These are phyloP conservation scores for Melanophora roralis DNA, from an alignment of 2,888 invertebrate species.

Conservation along the genomic window DNA sequence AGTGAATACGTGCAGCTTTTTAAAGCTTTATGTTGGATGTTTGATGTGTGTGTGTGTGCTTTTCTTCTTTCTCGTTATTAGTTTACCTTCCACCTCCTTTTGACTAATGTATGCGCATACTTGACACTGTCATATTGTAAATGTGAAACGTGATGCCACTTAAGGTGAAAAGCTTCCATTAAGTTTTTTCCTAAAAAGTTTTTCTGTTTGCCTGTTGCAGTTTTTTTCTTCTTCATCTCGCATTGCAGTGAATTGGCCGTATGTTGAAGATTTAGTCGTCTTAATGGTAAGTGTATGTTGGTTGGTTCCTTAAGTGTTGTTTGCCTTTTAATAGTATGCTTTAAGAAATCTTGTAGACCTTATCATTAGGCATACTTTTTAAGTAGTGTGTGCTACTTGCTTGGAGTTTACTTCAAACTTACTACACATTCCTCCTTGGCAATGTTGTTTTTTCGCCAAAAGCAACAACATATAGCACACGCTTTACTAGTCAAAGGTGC, in stretches of 20 bases:
- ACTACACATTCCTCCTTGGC: constrained; percentile 3
- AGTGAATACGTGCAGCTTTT: constrained; percentile 48
- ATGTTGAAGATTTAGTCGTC: constrained; percentile 2
- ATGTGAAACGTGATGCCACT: constrained; percentile 66
- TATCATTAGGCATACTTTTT: constrained; percentile 60
- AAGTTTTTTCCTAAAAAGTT: constrained; percentile 35
- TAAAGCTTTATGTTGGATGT: not conserved
- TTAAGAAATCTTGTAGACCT: constrained; percentile 61
- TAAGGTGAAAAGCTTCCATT: constrained; percentile 63
- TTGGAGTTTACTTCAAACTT: not conserved
- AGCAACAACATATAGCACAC: constrained; percentile 56
- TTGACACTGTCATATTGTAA: constrained; percentile 62
- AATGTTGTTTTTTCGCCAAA: constrained; percentile 41
- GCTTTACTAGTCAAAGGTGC: constrained; percentile 58
- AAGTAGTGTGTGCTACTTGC: constrained; percentile 58
- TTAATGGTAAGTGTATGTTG: not conserved
- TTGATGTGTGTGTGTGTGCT: no score
- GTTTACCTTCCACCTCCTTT: constrained; percentile 45
- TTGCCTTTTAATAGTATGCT: constrained; percentile 56
- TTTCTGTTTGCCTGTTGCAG: constrained; percentile 41
- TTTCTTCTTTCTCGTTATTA: constrained; percentile 11
- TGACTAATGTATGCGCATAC: constrained; percentile 62
- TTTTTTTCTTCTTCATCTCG: not conserved
- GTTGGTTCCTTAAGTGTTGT: constrained; percentile 20
- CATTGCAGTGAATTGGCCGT: not conserved